Percentiles rank a stretch among this genome's conserved stretches.
These are phyloP conservation scores for Drosophila tsacasi DNA, from an alignment of 1,140 invertebrate species.

Conservation along the genomic window DNA sequence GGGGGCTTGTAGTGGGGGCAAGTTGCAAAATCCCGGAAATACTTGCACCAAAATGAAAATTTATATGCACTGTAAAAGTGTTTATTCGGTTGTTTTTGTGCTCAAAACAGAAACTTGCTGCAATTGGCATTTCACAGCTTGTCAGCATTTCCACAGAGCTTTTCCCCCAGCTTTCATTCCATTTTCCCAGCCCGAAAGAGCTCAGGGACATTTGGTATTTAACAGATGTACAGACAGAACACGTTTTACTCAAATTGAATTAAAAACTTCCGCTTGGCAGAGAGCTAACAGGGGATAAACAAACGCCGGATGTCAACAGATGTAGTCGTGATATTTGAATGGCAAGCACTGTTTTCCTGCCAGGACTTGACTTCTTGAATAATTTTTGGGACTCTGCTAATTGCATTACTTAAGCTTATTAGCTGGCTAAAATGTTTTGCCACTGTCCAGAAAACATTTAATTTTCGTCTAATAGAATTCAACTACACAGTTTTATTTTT, in stretches of 20 bases:
- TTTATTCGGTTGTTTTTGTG: slow-evolving; percentile 35
- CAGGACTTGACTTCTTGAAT: background rate
- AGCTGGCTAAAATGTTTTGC: slow-evolving; percentile 1
- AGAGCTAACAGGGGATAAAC: slow-evolving; percentile 6
- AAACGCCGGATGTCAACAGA: slow-evolving; percentile 33
- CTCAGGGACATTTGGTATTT: slow-evolving; percentile 28
- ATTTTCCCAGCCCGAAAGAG: background rate
- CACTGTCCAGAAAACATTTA: background rate
- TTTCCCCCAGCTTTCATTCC: background rate
- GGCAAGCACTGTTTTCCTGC: background rate
- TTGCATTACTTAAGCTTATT: slow-evolving; percentile 26
- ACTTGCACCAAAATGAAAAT: slow-evolving; percentile 13
- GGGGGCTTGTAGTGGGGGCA: background rate
- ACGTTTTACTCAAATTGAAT: slow-evolving; percentile 45
- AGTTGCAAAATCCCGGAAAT: slow-evolving; percentile 9
- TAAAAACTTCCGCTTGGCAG: slow-evolving; percentile 44
- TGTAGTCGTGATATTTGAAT: slow-evolving; percentile 1
- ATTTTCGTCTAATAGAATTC: background rate
- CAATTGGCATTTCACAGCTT: slow-evolving; percentile 43
- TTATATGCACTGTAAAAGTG: slow-evolving; percentile 28
- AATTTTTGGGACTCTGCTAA: slow-evolving; percentile 15
- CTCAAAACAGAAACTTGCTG: slow-evolving; percentile 19
- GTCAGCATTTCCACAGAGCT: slow-evolving; percentile 11
- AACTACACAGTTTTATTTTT: no score
- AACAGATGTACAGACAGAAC: slow-evolving; percentile 32